phyloP scores from a whole-genome alignment of 2,113 vertebrate genomes.

The Elgaria multicarinata region DNA sequence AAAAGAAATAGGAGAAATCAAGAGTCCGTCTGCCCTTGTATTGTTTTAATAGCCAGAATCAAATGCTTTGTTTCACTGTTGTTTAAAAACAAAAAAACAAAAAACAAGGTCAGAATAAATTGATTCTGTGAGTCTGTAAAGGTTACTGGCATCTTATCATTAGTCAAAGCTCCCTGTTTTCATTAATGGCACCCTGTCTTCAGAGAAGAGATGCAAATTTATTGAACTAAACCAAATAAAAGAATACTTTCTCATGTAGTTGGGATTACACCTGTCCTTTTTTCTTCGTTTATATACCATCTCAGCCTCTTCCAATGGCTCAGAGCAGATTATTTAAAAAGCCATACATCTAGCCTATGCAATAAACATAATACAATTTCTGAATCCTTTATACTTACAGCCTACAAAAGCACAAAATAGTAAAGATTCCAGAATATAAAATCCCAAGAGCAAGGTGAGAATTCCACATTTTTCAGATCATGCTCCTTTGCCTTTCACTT shows the following conservation, averaged over 20 bases:
- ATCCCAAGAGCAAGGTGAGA: not conserved
- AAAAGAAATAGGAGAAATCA: not conserved
- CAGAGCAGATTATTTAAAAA: not conserved
- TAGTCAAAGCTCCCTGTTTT: constrained; percentile 1
- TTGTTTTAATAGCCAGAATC: not conserved
- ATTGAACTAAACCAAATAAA: not conserved
- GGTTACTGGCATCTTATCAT: constrained; percentile 1
- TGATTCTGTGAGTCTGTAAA: not conserved
- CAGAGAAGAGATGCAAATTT: constrained; percentile 12
- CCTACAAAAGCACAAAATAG: not conserved
- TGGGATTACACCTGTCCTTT: not conserved
- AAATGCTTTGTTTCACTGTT: not conserved
- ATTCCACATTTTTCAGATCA: not conserved
- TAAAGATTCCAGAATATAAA: not conserved
- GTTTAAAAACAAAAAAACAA: not conserved
- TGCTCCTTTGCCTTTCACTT: not conserved
- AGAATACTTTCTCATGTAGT: not conserved
- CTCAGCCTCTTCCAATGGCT: not conserved
- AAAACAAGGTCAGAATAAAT: constrained; percentile 1
- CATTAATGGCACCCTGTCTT: not conserved
- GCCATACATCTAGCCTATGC: not conserved
- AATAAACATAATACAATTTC: not conserved
- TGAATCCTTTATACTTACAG: not conserved
- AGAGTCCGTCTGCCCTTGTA: not conserved
- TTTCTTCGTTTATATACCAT: not conserved